Evolutionary conservation across 2,888 invertebrate genomes (phyloP), one percentile per base, ranked within the genome.

Genomic region (Corbicula japonica): DNA sequence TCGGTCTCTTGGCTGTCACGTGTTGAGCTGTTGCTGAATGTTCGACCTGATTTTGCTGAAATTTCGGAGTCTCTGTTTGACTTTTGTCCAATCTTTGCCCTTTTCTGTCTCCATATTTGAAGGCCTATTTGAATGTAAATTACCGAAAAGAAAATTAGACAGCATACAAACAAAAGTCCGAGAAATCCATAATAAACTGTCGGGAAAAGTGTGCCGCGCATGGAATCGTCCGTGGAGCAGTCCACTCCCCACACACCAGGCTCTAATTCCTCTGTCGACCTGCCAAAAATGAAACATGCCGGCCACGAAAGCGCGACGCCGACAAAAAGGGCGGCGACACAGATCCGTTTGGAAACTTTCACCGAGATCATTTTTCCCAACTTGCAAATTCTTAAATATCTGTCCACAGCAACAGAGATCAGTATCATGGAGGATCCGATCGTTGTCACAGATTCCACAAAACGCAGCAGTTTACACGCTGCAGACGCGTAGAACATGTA

Each of bases 151-250:
- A 90, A 89, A 8, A 83, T 66, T 1, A 89, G 76, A 46, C 89
- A 89, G 28, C 86, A 79, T 46, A 89, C 76, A 70, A 91, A 91
- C n/a, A 90, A 76, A 0, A 88, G 70, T 66, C 89, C 89, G 4
- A 91, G 86, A 73, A 89, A 88, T 2, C 89, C 89, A 84, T 90
- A 90, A 74, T 90, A 91, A 58, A 90, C 65, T 46, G 86, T 89
- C 8, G 91, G 90, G 66, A 87, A 91, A 54, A 88, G 79, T 12
- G 90, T 90, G 4, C 85, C 82, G 18, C 83, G 75, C 74, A 90
- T 83, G 5, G 87, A 87, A 73, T 91, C 91, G 38, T 88, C 89
- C 0, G 91, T 91, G n/a, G 91, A 89, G 63, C 91, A 91, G 80
- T 91, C 91, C 0, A 87, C 84, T 1, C 87, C 89, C 8, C 77